phyloP scores from a whole-genome alignment of 2,888 invertebrate genomes.

The Nephrotoma appendiculata region DNA sequence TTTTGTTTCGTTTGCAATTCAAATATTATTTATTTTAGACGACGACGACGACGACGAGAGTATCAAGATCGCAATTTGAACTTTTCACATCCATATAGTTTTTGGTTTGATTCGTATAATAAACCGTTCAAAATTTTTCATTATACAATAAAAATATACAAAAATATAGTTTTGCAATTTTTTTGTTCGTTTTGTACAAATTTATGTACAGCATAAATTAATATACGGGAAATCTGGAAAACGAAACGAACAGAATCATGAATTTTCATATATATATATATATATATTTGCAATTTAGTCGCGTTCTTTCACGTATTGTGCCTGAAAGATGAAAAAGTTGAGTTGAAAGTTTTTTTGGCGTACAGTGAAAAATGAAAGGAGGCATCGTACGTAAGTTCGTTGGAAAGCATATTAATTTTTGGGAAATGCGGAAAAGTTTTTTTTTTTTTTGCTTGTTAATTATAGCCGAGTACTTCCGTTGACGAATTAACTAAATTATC shows the following conservation, averaged over 20 bases:
- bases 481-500: neutral
- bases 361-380: neutral
- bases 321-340: neutral
- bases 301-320: neutral
- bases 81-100: neutral
- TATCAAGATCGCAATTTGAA: neutral
- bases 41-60: neutral
- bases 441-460: neutral
- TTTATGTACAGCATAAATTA: neutral
- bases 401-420: neutral
- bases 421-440: neutral
- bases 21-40: neutral
- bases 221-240: neutral
- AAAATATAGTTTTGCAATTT: neutral
- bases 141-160: neutral
- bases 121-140: neutral
- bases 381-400: neutral
- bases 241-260: neutral
- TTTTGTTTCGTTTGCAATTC: neutral
- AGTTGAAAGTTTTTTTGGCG: neutral
- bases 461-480: neutral
- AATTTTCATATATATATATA: neutral
- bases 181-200: neutral
- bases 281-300: neutral
- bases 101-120: neutral